These are phyloP conservation scores for Cassiopea xamachana DNA, from an alignment of 30 jellyfish, hydroid and myxozoan genomes.

Conservation along the genomic window DNA sequence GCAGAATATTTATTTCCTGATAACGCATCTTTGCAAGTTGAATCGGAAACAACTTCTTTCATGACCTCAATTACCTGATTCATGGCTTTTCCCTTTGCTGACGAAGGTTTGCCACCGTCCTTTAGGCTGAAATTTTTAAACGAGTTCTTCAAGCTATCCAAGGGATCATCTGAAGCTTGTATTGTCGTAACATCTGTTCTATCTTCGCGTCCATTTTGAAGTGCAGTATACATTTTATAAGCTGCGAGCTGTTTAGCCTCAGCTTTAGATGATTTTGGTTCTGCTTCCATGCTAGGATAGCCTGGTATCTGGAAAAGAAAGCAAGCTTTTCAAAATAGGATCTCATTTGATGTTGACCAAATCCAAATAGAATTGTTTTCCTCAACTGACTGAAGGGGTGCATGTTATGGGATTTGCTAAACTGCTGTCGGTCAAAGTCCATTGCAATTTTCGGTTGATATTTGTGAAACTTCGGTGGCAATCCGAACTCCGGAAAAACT, in stretches of 20 bases:
- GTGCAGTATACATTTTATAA: background rate
- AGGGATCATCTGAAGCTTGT: background rate
- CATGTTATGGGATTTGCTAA: no score
- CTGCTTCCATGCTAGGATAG: background rate
- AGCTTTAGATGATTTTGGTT: background rate
- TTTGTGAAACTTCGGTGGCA: no score
- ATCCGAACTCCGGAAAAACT: no score
- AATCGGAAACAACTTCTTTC: background rate
- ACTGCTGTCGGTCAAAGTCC: no score
- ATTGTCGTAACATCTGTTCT: background rate
- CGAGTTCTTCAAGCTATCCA: background rate
- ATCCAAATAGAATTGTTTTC: no score
- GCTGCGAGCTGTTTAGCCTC: constrained; percentile 40
- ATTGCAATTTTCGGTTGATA: no score
- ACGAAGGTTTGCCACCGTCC: background rate
- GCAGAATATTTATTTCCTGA: background rate
- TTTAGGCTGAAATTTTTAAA: background rate
- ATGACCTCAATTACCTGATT: background rate
- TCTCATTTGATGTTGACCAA: no score
- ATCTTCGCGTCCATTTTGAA: background rate
- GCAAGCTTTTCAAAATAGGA: background rate
- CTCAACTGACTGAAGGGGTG: no score
- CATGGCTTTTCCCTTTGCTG: background rate
- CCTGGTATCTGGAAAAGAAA: constrained; percentile 13
- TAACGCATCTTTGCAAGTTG: background rate